Base-by-base conservation (phyloP, 2,113 vertebrate genomes). In the Sebastes schlegelii region DNA sequence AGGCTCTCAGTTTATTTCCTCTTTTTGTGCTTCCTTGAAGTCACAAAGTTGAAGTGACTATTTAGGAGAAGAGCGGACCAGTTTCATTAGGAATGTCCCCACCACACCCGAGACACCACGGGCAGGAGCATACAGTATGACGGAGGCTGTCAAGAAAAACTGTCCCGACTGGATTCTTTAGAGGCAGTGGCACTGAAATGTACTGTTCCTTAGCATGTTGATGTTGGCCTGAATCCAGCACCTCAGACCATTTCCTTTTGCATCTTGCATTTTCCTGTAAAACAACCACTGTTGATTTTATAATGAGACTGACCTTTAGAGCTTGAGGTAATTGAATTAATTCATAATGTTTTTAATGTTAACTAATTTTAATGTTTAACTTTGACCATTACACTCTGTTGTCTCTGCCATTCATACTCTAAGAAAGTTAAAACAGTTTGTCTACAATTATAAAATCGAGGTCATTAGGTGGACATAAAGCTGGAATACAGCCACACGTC, bases 161-260 rank as follows among this genome's bases (percentile, higher is more conserved):
- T 61, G 74, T 82, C 81, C 87, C 3, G 66, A 82, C 90, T 43
- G 58, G 86, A 92, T 92, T 93, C 84, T 81, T 86, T 12, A 8
- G 8, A 12, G n/a, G 8, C 34, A 42, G 46, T 17, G 26, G 7
- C 23, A 2, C 9, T 62, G 12, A 23, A 26, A 54, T 55, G 49
- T 11, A 40, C n/a, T 42, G 5, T 51, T 79, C 21, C 6, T 34
- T 8, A 3, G n/a, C 46, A 23, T 70, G 42, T 0, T 54, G n/a
- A 74, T 43, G 49, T 55, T 65, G 67, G 0, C 54, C 45, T 64
- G 4, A 13, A 42, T 34, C 48, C 49, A 63, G 19, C 19, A 6
- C 65, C 21, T 63, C 51, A 23, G 6, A 65, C 19, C 0, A 6
- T 7, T 51, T 74, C 52, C 1, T 63, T 19, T 12, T 43, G 49